Evolutionary conservation across 2,888 invertebrate species (phyloP), one percentile per base, ranked within the genome.

Genomic region (Bombylius major): DNA sequence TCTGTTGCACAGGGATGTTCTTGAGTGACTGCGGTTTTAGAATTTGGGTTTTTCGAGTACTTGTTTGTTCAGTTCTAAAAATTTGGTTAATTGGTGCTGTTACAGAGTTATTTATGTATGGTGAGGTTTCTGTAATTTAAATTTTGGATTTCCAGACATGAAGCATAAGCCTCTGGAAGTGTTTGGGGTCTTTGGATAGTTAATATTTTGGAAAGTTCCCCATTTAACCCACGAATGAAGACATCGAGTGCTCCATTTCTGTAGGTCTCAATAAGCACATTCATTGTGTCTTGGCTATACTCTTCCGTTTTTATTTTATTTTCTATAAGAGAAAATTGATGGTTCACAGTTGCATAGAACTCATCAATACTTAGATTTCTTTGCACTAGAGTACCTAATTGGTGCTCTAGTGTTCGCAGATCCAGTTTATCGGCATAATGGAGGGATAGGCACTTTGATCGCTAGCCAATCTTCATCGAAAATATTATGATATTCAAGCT

Each of bases 251-350:
- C 60, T 53, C 60, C 57, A 55, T 61, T 63, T 31, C 61, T 51
- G 34, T 63, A 63, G 9, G 50, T 59, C 45, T 56, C 59, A 31
- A 60, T 59, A 11, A 62, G 48, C 1, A 51, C 61, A 14, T 47
- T 44, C 4, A 59, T 53, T 5, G 59, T 60, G 51, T 62, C 62
- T 9, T 47, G 48, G 1, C 61, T 58, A 53, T 62, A 55, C 39
- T 57, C 54, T 49, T 62, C 61, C 1, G 59, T 59, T 55, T 64
- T 60, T 5, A 64, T 39, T 47, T 63, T 62, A 36, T 62, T 62
- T 7, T 62, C 59, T 31, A 62, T 58, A 11, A 63, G 53, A 2
- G 56, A 54, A 50, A 36, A 36, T 36, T 36, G 34, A 8, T 36
- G 34, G 8, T 60, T 63, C 5, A 61, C 56, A 32, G 14, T 56